Evolutionary conservation across 2,888 invertebrate species (phyloP).

Genomic region (Idaea biselata): DNA sequence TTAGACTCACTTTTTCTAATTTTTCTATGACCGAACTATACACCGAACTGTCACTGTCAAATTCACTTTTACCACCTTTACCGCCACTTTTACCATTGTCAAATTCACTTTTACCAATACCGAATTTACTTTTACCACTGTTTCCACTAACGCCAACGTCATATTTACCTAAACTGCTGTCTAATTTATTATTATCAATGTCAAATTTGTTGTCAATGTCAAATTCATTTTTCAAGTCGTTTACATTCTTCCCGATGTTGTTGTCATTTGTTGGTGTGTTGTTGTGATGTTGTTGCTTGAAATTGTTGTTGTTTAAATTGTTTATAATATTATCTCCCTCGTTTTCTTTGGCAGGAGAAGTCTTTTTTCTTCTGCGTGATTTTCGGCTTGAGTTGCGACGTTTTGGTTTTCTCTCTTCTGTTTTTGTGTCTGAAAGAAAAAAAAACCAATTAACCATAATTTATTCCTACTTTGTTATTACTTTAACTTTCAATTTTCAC

Average conservation of each 20-base stretch:
- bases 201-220: slow-evolving; percentile 36
- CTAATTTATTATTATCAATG: slow-evolving; percentile 24
- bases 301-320: not conserved
- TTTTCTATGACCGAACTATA: slow-evolving; percentile 63
- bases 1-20: slow-evolving; percentile 60
- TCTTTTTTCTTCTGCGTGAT: slow-evolving; percentile 59
- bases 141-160: not conserved
- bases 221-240: slow-evolving; percentile 46
- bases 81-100: slow-evolving; percentile 2
- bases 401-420: slow-evolving; percentile 55
- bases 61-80: slow-evolving; percentile 7
- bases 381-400: slow-evolving; percentile 62
- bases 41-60: slow-evolving; percentile 41
- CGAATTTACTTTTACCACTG: not conserved
- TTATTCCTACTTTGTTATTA: no score
- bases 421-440: slow-evolving; percentile 36
- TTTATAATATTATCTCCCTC: not conserved
- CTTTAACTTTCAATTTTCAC: not conserved
- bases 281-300: slow-evolving; percentile 31
- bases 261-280: slow-evolving; percentile 32
- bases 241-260: slow-evolving; percentile 63
- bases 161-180: not conserved
- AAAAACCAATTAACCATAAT: not conserved
- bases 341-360: slow-evolving; percentile 57
- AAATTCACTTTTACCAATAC: not conserved